Conservation (phyloP, 2,113 vertebrate species). For the Sclerurus mexicanus region DNA sequence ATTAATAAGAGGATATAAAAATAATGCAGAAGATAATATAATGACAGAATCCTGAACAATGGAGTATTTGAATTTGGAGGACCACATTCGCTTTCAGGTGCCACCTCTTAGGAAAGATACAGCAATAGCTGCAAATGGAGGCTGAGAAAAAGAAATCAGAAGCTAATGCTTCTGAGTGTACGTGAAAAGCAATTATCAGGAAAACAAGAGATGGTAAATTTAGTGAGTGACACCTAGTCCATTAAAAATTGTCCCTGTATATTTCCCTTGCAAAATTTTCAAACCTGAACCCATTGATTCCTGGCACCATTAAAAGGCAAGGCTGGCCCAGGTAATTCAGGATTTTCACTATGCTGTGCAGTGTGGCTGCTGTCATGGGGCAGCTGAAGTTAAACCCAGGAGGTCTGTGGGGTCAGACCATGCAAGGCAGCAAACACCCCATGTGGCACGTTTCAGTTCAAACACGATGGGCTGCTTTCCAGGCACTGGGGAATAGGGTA, state of each 20-base stretch:
- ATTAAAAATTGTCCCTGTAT: background rate
- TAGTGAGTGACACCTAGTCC: background rate
- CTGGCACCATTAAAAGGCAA: background rate
- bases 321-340: background rate
- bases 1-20: conserved; percentile 72
- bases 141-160: background rate
- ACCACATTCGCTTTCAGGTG: background rate
- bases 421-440: background rate
- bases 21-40: conserved; percentile 67
- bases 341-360: background rate
- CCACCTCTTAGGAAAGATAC: background rate
- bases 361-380: background rate
- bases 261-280: background rate
- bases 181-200: background rate
- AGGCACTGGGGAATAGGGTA: background rate
- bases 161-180: background rate
- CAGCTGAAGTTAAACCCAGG: background rate
- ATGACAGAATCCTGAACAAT: conserved; percentile 63
- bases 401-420: background rate
- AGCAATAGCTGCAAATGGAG: conserved; percentile 16
- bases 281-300: background rate
- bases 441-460: background rate
- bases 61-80: conserved; percentile 44
- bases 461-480: background rate
- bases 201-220: background rate